Conservation (phyloP, 1,140 invertebrate species). For the Zaprionus capensis region DNA sequence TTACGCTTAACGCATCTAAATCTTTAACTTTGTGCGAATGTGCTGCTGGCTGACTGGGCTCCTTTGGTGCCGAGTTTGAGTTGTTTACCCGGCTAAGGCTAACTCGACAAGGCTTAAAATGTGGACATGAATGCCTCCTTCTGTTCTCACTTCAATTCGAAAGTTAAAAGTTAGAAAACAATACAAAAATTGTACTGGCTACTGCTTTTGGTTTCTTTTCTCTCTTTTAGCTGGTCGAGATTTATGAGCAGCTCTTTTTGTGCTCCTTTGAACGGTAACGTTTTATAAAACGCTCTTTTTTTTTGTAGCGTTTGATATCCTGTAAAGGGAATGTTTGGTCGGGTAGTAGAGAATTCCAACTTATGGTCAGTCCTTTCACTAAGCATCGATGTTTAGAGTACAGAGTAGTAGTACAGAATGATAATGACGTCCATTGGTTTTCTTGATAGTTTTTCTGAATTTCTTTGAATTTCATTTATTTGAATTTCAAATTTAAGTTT, state of each 20-base stretch:
- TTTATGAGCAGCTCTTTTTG: slow-evolving; percentile 69
- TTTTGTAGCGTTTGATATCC: slow-evolving; percentile 8
- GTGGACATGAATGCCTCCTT: slow-evolving; percentile 44
- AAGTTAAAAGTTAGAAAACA: slow-evolving; percentile 80
- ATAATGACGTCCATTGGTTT: no score
- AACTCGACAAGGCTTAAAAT: slow-evolving; percentile 77
- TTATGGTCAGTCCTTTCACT: no score
- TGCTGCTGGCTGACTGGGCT: slow-evolving; percentile 50
- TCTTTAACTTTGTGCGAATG: slow-evolving; percentile 80
- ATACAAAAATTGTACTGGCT: slow-evolving; percentile 64
- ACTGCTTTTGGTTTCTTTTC: slow-evolving; percentile 22
- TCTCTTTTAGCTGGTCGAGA: slow-evolving; percentile 42
- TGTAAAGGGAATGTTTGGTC: slow-evolving; percentile 7
- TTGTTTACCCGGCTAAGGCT: slow-evolving; percentile 73
- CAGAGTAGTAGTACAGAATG: no score
- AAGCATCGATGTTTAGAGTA: no score
- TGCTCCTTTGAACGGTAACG: slow-evolving; percentile 47
- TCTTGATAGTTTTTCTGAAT: no score
- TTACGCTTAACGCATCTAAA: slow-evolving; percentile 83
- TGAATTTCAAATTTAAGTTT: no score
- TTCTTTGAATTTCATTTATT: no score
- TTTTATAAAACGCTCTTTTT: slow-evolving; percentile 46
- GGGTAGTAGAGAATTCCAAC: no score
- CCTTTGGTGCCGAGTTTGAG: slow-evolving; percentile 42
- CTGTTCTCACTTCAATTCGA: slow-evolving; percentile 38